These are phyloP conservation scores for Pelosia muscerda DNA, from an alignment of 2,888 invertebrate species.

Conservation along the genomic window DNA sequence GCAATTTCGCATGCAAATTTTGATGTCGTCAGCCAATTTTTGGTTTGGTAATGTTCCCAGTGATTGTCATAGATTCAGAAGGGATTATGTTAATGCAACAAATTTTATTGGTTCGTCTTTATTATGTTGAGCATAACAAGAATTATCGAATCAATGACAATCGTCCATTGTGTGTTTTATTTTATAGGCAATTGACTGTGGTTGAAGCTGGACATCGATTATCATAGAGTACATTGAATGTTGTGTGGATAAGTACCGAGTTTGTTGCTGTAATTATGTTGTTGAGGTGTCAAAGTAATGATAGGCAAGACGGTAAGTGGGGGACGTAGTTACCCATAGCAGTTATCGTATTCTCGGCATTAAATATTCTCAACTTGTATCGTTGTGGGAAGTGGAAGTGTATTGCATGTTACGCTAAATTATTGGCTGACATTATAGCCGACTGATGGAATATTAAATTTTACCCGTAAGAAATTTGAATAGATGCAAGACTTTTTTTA, in stretches of 20 bases:
- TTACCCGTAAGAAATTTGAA: no score
- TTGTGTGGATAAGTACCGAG: background rate
- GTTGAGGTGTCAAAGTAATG: no score
- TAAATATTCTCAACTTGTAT: background rate
- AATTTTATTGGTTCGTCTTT: background rate
- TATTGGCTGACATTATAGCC: no score
- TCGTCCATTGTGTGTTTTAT: conserved; percentile 9
- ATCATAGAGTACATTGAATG: background rate
- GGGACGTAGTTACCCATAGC: background rate
- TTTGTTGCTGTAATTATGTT: background rate
- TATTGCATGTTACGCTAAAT: background rate
- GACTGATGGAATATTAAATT: conserved; percentile 1
- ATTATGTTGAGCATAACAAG: background rate
- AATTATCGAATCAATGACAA: conserved; percentile 22
- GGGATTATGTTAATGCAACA: background rate
- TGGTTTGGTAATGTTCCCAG: conserved; percentile 20
- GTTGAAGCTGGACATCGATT: background rate
- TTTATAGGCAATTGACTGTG: background rate
- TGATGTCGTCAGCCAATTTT: conserved; percentile 25
- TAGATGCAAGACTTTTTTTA: no score
- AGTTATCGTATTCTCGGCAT: background rate
- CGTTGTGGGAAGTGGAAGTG: background rate
- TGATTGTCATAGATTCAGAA: conserved; percentile 21
- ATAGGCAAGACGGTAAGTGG: background rate
- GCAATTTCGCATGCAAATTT: conserved; percentile 39